Base-by-base conservation (phyloP, 2,113 vertebrate species). In the Heteronetta atricapilla region DNA sequence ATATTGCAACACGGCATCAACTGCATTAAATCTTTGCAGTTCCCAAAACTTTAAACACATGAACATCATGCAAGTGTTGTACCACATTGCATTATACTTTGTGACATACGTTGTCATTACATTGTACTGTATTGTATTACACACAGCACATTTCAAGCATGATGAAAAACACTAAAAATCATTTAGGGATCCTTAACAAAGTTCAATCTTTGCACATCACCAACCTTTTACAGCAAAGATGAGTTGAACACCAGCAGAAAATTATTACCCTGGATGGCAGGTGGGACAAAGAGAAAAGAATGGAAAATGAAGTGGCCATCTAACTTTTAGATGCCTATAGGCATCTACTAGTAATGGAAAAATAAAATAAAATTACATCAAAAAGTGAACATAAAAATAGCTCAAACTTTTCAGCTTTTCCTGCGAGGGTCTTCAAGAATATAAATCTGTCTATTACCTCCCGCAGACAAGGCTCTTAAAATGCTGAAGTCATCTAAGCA, bases 171-270 rank as follows among this genome's bases (percentile, higher is more conserved):
- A 40, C 46, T 17, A 21, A 63, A 60, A 94, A 70, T 63, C 15
- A 28, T 48, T 66, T n/a, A 36, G 56, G 8, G 3, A n/a, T 68
- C 64, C 28, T 46, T 69, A 76, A 3, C n/a, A 58, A 72, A 42
- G 5, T 26, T 85, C 15, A 11, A 8, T n/a, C 20, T 84, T 82
- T 70, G 52, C 52, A 70, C 11, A 66, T 17, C 0, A 0, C 3
- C 28, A 74, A 63, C 69, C 3, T 68, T 80, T 34, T 38, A 40
- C 13, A 52, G 42, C 21, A 25, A 77, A 69, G 63, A 72, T 20
- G 8, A 84, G 9, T 2, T 53, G 33, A 82, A 63, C 7, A 55
- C 56, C 79, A 75, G 52, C 6, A 85, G 56, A 75, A 85, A 48
- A 86, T 66, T 56, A n/a, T 31, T 48, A 60, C 44, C 56, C 1